Evolutionary conservation across 2,113 vertebrate species (phyloP), one percentile per base, ranked within the genome.

Genomic region (Ciconia boyciana): DNA sequence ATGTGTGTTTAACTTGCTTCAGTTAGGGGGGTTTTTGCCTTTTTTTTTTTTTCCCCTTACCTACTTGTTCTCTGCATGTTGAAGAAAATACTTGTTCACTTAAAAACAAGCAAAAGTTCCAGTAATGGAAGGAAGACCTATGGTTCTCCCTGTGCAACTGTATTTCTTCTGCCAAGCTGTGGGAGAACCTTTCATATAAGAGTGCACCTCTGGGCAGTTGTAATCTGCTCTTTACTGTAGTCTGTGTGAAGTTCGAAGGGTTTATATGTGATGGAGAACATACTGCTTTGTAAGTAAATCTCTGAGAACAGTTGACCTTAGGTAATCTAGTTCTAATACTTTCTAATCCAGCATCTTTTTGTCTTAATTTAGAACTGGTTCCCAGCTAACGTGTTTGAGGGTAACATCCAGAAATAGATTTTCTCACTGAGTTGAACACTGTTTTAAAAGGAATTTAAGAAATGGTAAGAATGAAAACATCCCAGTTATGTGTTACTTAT

Each of bases 261-360:
- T 89, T 87, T 87, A 0, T 48, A 3, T 68, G 39, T 44, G 39
- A 4, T 70, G 66, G 58, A 70, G 34, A 85, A 49, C 46, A 10
- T 36, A 19, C 19, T 64, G 51, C 48, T 78, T 18, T 77, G n/a
- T 81, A 84, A 91, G 60, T 60, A 79, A 70, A 64, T 32, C 58
- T 62, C 55, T 48, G 65, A 66, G 70, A 97, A 70, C 75, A 39
- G 78, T 78, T 94, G 78, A 77, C 82, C 31, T 80, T 49, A 77
- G 48, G 39, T 94, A 91, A 90, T 91, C 82, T 96, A 86, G 46
- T 88, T 96, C 60, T 95, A 93, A 93, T 94, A 58, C 81, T 91
- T 94, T 65, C 39, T 95, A 90, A 96, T 95, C 84, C 75, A 86
- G 13, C 54, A 57, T 74, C 29, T 95, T 95, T 95, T 94, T 7